phyloP scores from a whole-genome alignment of 2,113 vertebrate species.

The Mystacornis crossleyi region DNA sequence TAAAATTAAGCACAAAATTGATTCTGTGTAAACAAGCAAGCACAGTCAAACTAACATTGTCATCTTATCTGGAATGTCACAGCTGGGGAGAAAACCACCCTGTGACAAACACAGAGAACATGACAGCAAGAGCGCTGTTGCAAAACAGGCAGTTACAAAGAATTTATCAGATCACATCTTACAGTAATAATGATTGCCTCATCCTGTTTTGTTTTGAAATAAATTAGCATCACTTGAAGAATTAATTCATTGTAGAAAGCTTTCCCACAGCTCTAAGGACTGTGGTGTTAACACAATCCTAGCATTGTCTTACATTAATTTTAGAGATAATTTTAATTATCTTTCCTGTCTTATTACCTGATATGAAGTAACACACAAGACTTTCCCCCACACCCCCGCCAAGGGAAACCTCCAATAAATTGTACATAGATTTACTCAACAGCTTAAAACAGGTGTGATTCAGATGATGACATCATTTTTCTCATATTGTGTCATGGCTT shows the following conservation, averaged over 20 bases:
- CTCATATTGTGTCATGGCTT: background rate
- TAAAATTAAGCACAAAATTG: background rate
- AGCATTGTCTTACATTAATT: background rate
- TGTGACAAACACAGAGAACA: background rate
- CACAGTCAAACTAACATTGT: background rate
- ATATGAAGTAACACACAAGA: background rate
- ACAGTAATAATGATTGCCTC: background rate
- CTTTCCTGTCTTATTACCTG: background rate
- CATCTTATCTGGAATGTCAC: background rate
- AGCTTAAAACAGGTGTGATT: background rate
- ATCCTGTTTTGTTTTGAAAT: background rate
- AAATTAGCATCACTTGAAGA: background rate
- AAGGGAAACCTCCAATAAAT: background rate
- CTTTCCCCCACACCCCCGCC: fast-evolving
- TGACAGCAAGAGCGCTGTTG: background rate
- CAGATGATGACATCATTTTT: background rate
- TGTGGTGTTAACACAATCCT: background rate
- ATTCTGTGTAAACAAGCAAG: background rate
- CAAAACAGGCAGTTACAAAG: background rate
- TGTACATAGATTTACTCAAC: background rate
- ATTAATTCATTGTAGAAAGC: background rate
- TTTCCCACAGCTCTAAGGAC: background rate
- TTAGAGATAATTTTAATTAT: background rate
- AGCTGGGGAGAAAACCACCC: background rate
- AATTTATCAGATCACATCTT: background rate